Evolutionary conservation across 2,113 vertebrate species (phyloP).

Genomic region (Centropus unirufus): DNA sequence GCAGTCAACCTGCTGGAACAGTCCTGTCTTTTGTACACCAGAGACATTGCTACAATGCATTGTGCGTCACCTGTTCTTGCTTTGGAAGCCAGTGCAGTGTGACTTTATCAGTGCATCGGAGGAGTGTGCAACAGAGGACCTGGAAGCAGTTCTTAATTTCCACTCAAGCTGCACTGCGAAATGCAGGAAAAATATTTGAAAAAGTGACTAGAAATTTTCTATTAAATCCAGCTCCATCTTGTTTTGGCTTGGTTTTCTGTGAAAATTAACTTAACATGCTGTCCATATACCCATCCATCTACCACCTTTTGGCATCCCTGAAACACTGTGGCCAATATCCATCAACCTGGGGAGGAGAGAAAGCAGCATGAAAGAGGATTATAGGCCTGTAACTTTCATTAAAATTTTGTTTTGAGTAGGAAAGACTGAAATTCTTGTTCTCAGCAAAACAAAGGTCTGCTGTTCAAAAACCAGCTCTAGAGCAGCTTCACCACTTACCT

Average conservation of each 20-base stretch:
- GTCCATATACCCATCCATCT: neutral
- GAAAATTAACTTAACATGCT: neutral
- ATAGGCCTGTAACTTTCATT: neutral
- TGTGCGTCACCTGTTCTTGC: neutral
- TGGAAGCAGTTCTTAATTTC: slow-evolving; percentile 23
- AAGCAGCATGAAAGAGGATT: neutral
- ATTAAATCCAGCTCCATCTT: neutral
- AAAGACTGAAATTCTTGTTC: neutral
- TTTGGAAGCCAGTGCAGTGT: neutral
- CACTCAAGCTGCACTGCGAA: neutral
- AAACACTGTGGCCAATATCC: neutral
- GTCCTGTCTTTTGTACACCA: neutral
- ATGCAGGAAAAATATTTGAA: neutral
- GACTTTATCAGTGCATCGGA: neutral
- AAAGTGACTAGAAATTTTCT: neutral
- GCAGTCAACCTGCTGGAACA: neutral
- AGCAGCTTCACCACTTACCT: neutral
- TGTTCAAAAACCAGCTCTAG: neutral
- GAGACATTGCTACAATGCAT: neutral
- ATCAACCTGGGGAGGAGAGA: neutral
- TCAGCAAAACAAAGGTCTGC: neutral
- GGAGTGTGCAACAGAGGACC: neutral
- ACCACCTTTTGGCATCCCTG: neutral
- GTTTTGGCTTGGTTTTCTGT: neutral
- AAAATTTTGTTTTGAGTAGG: neutral